Evolutionary conservation across 2,113 vertebrate genomes (phyloP).

Genomic region (Poeciliopsis prolifica): DNA sequence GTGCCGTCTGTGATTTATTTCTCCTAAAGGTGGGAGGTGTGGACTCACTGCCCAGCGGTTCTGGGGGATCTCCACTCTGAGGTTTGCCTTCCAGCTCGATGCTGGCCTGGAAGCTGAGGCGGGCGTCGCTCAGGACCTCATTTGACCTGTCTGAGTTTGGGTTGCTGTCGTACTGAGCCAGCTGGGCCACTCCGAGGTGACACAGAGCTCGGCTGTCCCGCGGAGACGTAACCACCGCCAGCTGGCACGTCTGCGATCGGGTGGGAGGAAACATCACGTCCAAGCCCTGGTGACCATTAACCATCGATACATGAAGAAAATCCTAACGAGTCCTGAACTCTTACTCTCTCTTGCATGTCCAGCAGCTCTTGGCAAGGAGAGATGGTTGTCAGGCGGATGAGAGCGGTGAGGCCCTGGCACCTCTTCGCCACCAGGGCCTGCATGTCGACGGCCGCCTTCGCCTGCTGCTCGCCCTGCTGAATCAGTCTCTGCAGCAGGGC

Average conservation of each 20-base stretch:
- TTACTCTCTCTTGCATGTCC: slow-evolving; percentile 64
- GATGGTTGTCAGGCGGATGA: slow-evolving; percentile 63
- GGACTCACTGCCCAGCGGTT: slow-evolving; percentile 66
- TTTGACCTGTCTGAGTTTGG: slow-evolving; percentile 42
- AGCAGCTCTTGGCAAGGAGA: slow-evolving; percentile 58
- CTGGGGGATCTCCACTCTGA: slow-evolving; percentile 54
- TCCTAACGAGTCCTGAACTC: background rate
- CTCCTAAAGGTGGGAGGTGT: background rate
- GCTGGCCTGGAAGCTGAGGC: slow-evolving; percentile 75
- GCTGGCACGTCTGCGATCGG: slow-evolving; percentile 65
- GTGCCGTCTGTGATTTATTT: background rate
- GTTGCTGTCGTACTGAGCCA: slow-evolving; percentile 68
- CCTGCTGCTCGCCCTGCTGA: slow-evolving; percentile 45
- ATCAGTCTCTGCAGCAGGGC: slow-evolving; percentile 73
- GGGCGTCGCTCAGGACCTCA: slow-evolving; percentile 49
- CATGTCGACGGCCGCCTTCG: background rate
- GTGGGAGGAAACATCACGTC: background rate
- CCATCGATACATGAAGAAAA: background rate
- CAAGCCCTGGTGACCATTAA: background rate
- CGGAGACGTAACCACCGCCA: slow-evolving; percentile 62
- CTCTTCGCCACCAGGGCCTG: slow-evolving; percentile 66
- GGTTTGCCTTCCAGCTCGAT: slow-evolving; percentile 66
- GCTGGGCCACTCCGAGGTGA: slow-evolving; percentile 70
- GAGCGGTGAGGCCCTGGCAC: slow-evolving; percentile 50
- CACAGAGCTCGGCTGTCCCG: slow-evolving; percentile 64